Percentiles rank a stretch among this genome's conserved stretches.
Conservation (phyloP, 2,888 invertebrate species). For the Phyllotreta striolata region DNA sequence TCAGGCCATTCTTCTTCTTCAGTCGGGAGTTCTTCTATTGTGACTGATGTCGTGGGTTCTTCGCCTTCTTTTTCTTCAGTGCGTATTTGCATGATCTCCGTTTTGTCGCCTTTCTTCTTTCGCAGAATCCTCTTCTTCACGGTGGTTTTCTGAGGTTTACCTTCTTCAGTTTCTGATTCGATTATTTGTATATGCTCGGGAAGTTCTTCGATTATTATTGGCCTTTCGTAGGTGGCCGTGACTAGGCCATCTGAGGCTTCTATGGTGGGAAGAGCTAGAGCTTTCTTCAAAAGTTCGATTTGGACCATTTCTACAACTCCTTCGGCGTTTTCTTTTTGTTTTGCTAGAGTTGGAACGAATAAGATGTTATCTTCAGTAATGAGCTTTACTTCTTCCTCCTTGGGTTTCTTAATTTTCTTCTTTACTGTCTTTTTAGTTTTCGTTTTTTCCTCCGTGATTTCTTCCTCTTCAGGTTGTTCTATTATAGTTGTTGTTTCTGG, state of each 20-base stretch:
- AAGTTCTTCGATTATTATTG: slow-evolving; percentile 47
- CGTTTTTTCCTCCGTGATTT: slow-evolving; percentile 36
- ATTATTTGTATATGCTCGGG: slow-evolving; percentile 37
- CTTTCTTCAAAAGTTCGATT: slow-evolving; percentile 53
- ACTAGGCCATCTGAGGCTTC: slow-evolving; percentile 42
- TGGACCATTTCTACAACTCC: slow-evolving; percentile 52
- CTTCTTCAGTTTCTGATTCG: slow-evolving; percentile 38
- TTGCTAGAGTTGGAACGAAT: slow-evolving; percentile 50
- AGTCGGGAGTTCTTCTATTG: slow-evolving; percentile 46
- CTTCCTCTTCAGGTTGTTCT: slow-evolving; percentile 11
- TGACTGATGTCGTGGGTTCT: slow-evolving; percentile 51
- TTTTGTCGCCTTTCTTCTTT: slow-evolving; percentile 58
- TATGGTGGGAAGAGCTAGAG: slow-evolving; percentile 44
- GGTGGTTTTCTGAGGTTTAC: slow-evolving; percentile 45
- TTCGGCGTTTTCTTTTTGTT: slow-evolving; percentile 53
- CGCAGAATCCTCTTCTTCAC: slow-evolving; percentile 59
- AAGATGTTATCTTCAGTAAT: slow-evolving; percentile 46
- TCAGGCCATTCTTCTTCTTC: slow-evolving; percentile 38
- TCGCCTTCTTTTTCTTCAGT: slow-evolving; percentile 52
- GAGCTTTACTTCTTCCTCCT: slow-evolving; percentile 45
- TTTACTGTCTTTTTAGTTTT: slow-evolving; percentile 21
- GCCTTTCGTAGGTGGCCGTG: slow-evolving; percentile 46
- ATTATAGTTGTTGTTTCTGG: slow-evolving; percentile 46
- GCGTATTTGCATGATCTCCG: slow-evolving; percentile 53
- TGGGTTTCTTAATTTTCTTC: slow-evolving; percentile 36